phyloP scores from a whole-genome alignment of 2,797 vertebrate species.

The Alexandromys oeconomus region DNA sequence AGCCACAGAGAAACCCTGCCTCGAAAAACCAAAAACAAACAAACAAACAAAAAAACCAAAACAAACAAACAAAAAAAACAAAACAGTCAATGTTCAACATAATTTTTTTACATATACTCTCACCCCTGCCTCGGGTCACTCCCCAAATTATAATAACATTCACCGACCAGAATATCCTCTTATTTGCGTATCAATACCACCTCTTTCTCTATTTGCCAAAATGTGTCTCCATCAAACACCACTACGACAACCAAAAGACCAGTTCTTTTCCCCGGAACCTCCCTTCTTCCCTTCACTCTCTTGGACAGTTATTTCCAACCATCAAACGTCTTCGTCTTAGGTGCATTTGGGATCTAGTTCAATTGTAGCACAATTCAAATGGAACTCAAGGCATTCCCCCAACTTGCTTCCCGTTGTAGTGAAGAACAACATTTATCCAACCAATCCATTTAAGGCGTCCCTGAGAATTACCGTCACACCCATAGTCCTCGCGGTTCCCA shows the following conservation, averaged over 20 bases:
- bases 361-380: neutral
- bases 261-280: constrained; percentile 13
- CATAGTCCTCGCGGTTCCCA: constrained; percentile 11
- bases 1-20: no score
- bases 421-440: constrained; percentile 3
- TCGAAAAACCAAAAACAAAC: no score
- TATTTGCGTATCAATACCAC: neutral
- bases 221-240: neutral
- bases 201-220: neutral
- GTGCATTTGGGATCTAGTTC: constrained; percentile 35
- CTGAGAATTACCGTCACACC: constrained; percentile 34
- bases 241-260: neutral
- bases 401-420: constrained; percentile 1
- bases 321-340: neutral
- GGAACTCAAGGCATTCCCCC: neutral
- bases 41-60: no score
- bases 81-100: no score
- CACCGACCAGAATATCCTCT: neutral
- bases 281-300: neutral
- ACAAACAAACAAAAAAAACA: no score
- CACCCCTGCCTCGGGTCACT: neutral
- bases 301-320: neutral
- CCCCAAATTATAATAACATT: constrained; percentile 21
- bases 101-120: neutral
- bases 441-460: neutral